phyloP scores from a whole-genome alignment of 2,113 vertebrate species.

The Petrocephalus zakoni region DNA sequence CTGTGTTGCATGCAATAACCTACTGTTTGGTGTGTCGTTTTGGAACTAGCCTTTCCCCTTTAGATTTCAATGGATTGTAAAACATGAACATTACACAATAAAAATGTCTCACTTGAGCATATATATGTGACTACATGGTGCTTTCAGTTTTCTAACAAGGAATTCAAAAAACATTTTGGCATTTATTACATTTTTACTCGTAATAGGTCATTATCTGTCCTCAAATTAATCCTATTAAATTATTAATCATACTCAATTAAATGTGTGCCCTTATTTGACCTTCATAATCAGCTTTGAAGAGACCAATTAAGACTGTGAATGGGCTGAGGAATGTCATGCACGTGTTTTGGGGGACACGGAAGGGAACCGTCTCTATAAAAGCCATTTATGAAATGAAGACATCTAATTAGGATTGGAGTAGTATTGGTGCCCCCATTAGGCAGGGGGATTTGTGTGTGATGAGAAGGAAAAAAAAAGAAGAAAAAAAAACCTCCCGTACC shows the following conservation, averaged over 20 bases:
- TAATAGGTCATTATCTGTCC: not conserved
- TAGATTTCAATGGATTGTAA: not conserved
- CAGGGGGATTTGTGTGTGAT: constrained; percentile 1
- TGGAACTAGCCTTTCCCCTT: no score
- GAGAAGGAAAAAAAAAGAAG: constrained; percentile 3
- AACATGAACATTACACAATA: not conserved
- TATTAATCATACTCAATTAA: not conserved
- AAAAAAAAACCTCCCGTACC: not conserved
- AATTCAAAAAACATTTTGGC: not conserved
- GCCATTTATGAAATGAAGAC: constrained; percentile 7
- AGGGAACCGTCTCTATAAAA: not conserved
- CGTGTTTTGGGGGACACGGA: not conserved
- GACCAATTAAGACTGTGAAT: not conserved
- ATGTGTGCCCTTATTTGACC: constrained; percentile 4
- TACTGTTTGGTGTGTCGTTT: no score
- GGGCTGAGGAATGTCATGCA: not conserved
- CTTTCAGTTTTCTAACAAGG: not conserved
- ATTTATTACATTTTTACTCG: not conserved
- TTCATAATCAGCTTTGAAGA: not conserved
- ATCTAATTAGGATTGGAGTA: constrained; percentile 3
- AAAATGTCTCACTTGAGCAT: not conserved
- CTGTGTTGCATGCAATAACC: no score
- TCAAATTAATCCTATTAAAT: constrained; percentile 17
- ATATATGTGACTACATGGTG: not conserved
- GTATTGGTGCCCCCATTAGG: not conserved